phyloP scores from a whole-genome alignment of 2,888 invertebrate species.

The Amorpha juglandis region DNA sequence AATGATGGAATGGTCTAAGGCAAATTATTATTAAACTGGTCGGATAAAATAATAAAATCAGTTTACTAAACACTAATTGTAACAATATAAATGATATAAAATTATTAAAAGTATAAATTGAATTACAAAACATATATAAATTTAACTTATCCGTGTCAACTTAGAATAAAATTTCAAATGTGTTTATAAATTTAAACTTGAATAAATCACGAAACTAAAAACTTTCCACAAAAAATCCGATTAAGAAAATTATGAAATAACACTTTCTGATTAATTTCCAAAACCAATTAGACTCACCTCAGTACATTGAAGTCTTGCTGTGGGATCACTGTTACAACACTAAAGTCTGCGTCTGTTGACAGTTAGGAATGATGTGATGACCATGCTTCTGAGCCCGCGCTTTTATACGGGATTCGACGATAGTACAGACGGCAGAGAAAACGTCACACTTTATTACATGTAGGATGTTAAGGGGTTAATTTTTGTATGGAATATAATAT shows the following conservation, averaged over 20 bases:
- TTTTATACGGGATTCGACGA: constrained; percentile 54
- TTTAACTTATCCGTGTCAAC: too few relatives aligned
- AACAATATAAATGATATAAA: too few relatives aligned
- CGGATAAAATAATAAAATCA: too few relatives aligned
- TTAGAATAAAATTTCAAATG: too few relatives aligned
- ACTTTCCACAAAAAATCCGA: background rate
- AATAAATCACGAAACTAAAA: too few relatives aligned
- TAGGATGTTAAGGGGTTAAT: background rate
- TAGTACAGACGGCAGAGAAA: constrained; percentile 52
- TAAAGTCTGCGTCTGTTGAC: constrained; percentile 35
- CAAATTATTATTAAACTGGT: too few relatives aligned
- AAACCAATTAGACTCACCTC: constrained; percentile 4
- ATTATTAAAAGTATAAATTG: too few relatives aligned
- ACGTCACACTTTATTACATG: background rate
- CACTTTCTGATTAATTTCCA: background rate
- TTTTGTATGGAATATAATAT: background rate
- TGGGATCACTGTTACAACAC: background rate
- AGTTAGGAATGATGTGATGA: constrained; percentile 52
- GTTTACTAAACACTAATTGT: too few relatives aligned
- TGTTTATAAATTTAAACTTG: too few relatives aligned
- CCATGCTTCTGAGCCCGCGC: constrained; percentile 31
- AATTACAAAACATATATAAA: too few relatives aligned
- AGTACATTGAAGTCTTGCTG: background rate
- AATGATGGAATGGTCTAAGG: too few relatives aligned
- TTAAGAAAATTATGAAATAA: background rate